Conservation (phyloP, 2,797 vertebrate genomes). For the Hirundo rustica region DNA sequence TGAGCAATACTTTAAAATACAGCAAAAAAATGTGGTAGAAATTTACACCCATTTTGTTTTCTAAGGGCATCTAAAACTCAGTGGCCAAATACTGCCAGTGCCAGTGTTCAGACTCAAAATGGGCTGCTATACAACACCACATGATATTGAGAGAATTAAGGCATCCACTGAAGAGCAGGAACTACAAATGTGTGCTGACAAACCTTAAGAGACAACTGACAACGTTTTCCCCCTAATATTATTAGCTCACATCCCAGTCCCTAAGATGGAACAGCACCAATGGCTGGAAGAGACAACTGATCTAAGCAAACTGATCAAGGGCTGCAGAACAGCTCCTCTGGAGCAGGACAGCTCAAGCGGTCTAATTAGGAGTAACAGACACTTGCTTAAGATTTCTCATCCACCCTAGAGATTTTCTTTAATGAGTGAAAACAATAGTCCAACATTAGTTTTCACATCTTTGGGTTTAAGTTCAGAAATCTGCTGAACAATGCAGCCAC, state of each 20-base stretch:
- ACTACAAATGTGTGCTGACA: neutral
- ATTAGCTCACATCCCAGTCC: neutral
- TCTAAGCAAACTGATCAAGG: neutral
- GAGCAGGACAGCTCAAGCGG: neutral
- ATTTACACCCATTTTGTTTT: neutral
- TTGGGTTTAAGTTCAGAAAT: neutral
- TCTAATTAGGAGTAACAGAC: neutral
- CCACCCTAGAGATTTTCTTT: neutral
- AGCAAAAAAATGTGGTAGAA: neutral
- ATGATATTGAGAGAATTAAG: neutral
- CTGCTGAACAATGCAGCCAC: neutral
- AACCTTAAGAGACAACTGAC: neutral
- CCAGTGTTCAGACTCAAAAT: neutral
- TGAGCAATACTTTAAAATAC: neutral
- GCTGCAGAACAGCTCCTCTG: neutral
- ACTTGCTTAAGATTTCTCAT: neutral
- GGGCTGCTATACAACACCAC: neutral
- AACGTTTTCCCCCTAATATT: neutral
- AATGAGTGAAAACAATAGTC: neutral
- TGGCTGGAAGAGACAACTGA: neutral
- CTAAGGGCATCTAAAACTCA: neutral
- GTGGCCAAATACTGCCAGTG: neutral
- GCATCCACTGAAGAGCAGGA: neutral
- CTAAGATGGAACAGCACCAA: neutral
- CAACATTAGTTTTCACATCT: neutral